These are phyloP conservation scores for Drosophila atroscutellata DNA, from an alignment of 2,888 invertebrate genomes.

Conservation along the genomic window DNA sequence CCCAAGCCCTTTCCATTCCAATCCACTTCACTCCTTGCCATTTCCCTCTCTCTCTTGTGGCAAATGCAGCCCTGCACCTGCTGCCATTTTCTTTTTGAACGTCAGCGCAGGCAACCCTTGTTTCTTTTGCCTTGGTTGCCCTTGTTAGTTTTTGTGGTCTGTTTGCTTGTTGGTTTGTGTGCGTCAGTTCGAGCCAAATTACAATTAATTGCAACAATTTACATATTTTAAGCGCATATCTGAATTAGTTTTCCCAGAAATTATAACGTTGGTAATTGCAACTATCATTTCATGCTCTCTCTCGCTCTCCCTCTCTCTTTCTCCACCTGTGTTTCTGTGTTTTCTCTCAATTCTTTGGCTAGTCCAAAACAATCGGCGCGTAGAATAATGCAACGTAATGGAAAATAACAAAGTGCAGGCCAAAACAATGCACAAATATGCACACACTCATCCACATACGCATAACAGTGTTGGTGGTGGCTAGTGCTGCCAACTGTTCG, in stretches of 20 bases:
- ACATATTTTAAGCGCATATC: constrained; percentile 52
- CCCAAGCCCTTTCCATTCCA: constrained; percentile 1
- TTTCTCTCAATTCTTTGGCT: constrained; percentile 19
- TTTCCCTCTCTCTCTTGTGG: constrained; percentile 5
- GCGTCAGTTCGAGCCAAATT: constrained; percentile 55
- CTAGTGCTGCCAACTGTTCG: constrained; percentile 52
- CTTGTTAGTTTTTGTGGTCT: constrained; percentile 45
- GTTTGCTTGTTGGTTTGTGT: constrained; percentile 35
- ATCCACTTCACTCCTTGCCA: not conserved
- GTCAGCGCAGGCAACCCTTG: constrained; percentile 61
- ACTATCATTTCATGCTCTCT: constrained; percentile 23
- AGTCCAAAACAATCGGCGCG: constrained; percentile 42
- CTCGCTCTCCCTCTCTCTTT: not conserved
- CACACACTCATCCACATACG: constrained; percentile 8
- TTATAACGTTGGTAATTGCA: constrained; percentile 35
- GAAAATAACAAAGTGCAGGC: constrained; percentile 65
- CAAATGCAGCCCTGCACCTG: constrained; percentile 69
- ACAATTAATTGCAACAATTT: constrained; percentile 74
- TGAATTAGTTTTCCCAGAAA: constrained; percentile 43
- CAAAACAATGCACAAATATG: constrained; percentile 53
- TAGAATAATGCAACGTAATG: constrained; percentile 58
- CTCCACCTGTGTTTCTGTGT: constrained; percentile 8
- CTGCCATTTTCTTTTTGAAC: constrained; percentile 75
- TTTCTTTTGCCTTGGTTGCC: constrained; percentile 15
- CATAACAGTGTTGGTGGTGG: constrained; percentile 22